These are phyloP conservation scores for Noctuana brunneofusca DNA, from an alignment of 2,888 invertebrate genomes.

Conservation along the genomic window DNA sequence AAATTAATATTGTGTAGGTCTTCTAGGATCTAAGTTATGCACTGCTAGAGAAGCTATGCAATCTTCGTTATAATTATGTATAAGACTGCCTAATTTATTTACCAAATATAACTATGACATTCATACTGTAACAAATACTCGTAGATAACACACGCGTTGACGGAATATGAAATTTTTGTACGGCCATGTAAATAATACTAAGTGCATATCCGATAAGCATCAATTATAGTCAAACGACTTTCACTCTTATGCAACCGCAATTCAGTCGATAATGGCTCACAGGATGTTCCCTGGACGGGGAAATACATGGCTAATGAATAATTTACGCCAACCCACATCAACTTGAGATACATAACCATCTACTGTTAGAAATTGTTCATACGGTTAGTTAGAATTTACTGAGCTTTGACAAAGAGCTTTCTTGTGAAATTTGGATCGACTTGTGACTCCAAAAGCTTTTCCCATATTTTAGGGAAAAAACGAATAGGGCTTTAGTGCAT, in stretches of 20 bases:
- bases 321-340: slow-evolving; percentile 34
- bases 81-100: not conserved
- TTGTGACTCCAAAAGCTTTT: not conserved
- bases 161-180: slow-evolving; percentile 25
- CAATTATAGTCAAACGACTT: not conserved
- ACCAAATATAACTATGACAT: slow-evolving; percentile 2
- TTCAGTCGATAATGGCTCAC: slow-evolving; percentile 31
- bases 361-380: slow-evolving; percentile 26
- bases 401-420: slow-evolving; percentile 11
- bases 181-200: slow-evolving; percentile 16
- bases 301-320: slow-evolving; percentile 35
- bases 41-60: too few relatives aligned
- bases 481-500: too few relatives aligned
- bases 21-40: too few relatives aligned
- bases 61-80: too few relatives aligned
- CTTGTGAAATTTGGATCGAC: not conserved
- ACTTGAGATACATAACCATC: slow-evolving; percentile 24
- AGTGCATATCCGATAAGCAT: slow-evolving; percentile 23
- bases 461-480: too few relatives aligned
- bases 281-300: slow-evolving; percentile 33
- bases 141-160: slow-evolving; percentile 17
- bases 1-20: too few relatives aligned
- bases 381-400: slow-evolving; percentile 15
- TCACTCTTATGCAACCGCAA: not conserved
- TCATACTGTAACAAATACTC: slow-evolving; percentile 6